Percentiles rank a stretch among this genome's conserved stretches.
Evolutionary conservation across 1,140 invertebrate genomes (phyloP).

Genomic region (Ephestia elutella): DNA sequence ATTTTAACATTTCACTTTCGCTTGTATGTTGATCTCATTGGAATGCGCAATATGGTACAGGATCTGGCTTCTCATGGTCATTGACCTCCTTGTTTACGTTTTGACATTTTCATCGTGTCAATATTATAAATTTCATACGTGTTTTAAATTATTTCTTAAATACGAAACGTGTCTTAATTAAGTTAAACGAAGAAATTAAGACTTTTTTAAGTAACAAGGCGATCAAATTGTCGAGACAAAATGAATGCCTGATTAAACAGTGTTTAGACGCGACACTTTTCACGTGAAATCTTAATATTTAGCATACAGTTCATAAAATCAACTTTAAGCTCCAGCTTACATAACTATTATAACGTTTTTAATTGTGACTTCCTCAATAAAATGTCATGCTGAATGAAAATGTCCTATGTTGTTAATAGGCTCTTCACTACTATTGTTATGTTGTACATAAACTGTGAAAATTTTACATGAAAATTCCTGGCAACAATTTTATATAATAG

Average conservation of each 20-base stretch:
- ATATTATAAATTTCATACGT: neutral
- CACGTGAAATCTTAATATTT: neutral
- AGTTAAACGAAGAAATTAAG: neutral
- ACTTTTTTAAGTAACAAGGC: neutral
- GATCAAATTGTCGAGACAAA: neutral
- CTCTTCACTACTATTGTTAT: neutral
- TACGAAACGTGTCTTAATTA: neutral
- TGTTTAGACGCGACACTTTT: neutral
- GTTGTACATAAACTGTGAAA: neutral
- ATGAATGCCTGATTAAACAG: neutral
- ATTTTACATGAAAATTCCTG: no score
- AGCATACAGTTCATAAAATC: neutral
- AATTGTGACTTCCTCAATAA: conserved; percentile 9
- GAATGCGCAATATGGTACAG: neutral
- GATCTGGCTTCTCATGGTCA: neutral
- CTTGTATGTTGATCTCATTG: neutral
- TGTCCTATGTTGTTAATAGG: conserved; percentile 1
- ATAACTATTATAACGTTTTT: neutral
- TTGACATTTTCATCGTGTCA: neutral
- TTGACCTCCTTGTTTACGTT: conserved; percentile 3
- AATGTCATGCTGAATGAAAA: conserved; percentile 5
- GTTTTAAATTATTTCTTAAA: neutral
- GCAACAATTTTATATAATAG: no score
- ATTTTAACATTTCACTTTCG: conserved; percentile 3
- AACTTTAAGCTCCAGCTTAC: neutral